A percentile compares a stretch with the other conserved stretches of the same genome.
Evolutionary conservation across 2,113 vertebrate species (phyloP).

Genomic region (Circaetus cinerascens): DNA sequence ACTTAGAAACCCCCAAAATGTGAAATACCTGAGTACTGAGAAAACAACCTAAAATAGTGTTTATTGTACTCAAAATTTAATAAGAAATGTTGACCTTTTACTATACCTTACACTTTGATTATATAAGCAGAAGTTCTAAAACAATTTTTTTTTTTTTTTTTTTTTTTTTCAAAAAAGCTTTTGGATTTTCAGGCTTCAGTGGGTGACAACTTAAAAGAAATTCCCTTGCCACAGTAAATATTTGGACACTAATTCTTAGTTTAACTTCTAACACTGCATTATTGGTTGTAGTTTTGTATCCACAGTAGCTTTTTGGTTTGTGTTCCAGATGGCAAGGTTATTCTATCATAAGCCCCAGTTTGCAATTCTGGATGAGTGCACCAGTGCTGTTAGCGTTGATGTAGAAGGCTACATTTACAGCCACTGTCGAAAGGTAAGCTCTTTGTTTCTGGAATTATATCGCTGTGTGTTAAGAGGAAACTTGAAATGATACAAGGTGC

Average conservation of each 20-base stretch:
- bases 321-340: slow-evolving; percentile 90
- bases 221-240: neutral
- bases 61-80: neutral
- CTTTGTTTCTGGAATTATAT: neutral
- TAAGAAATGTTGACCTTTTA: neutral
- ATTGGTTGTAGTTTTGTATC: neutral
- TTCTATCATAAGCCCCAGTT: slow-evolving; percentile 99
- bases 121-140: neutral
- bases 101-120: neutral
- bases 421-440: slow-evolving; percentile 90
- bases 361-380: slow-evolving; percentile 97
- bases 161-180: neutral
- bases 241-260: neutral
- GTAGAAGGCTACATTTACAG: slow-evolving; percentile 96
- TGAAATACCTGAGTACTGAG: neutral
- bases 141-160: neutral
- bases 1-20: neutral
- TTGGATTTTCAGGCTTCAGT: neutral
- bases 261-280: neutral
- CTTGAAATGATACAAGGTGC: neutral
- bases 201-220: neutral
- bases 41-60: neutral
- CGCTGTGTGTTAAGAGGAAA: neutral
- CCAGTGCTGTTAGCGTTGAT: slow-evolving; percentile 97
- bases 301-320: slow-evolving; percentile 14